phyloP scores from a whole-genome alignment of 2,888 invertebrate genomes.

The Lasioglossum calceatum region DNA sequence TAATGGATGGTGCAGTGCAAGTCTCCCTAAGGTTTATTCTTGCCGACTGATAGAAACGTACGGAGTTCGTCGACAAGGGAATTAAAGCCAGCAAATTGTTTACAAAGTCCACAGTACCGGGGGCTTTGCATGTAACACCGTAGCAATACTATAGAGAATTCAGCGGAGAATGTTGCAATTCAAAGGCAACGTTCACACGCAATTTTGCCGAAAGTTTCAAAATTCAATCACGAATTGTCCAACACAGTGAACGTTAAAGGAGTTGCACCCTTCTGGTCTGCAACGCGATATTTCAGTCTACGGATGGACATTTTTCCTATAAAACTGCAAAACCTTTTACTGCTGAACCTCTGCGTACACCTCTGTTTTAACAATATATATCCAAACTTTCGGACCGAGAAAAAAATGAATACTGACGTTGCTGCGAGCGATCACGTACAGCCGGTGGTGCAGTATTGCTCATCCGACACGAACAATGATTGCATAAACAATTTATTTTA shows the following conservation, averaged over 20 bases:
- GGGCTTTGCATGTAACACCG: conserved; percentile 3
- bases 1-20: not conserved
- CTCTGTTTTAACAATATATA: not conserved
- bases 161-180: conserved; percentile 5
- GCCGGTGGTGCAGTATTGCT: not conserved
- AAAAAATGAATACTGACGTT: not conserved
- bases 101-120: not conserved
- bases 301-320: not conserved
- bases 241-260: not conserved
- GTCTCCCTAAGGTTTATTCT: not conserved
- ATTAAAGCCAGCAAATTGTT: conserved; percentile 16
- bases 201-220: not conserved
- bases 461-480: not conserved
- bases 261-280: not conserved
- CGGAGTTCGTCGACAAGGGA: conserved; percentile 1
- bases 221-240: conserved; percentile 8
- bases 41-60: conserved; percentile 2
- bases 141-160: conserved; percentile 5
- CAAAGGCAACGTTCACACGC: conserved; percentile 3
- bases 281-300: not conserved
- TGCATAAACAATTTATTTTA: not conserved
- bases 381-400: not conserved
- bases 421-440: not conserved
- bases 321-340: not conserved
- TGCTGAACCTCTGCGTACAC: not conserved